Percentiles rank a stretch among this genome's conserved stretches.
Conservation (phyloP, 2,797 vertebrate genomes). For the Pseudopleuronectes americanus region DNA sequence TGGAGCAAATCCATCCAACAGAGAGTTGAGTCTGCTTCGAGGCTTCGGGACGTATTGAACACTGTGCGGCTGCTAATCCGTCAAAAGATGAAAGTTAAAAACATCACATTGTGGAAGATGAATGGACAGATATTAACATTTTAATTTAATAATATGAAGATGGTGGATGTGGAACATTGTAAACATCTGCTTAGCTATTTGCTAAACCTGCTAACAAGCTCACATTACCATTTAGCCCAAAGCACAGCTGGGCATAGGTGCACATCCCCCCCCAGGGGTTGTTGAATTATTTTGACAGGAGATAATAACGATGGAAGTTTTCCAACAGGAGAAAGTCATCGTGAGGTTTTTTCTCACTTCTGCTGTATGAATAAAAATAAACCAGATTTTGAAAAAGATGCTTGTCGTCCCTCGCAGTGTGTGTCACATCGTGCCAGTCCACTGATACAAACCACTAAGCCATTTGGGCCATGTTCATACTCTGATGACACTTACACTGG, state of each 20-base stretch:
- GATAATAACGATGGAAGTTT: too few species aligned
- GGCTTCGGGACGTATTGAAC: too few species aligned
- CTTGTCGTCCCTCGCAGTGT: background rate
- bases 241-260: background rate
- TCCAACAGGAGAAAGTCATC: too few species aligned
- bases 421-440: background rate
- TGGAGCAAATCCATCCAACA: too few species aligned
- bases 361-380: background rate
- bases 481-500: constrained; percentile 35
- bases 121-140: background rate
- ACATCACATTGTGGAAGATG: background rate
- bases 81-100: background rate
- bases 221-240: background rate
- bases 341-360: too few species aligned
- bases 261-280: too few species aligned
- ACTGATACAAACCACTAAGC: background rate
- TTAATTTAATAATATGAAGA: too few species aligned
- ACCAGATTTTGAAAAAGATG: background rate
- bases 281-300: background rate
- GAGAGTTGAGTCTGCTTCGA: too few species aligned
- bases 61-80: too few species aligned
- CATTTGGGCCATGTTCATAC: constrained; percentile 25
- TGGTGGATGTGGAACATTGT: background rate
- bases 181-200: background rate
- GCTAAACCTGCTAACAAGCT: background rate